Percentiles rank a stretch among this genome's conserved stretches.
These are phyloP conservation scores for Pelecanoides urinatrix DNA, from an alignment of 2,113 vertebrate species.

Conservation along the genomic window DNA sequence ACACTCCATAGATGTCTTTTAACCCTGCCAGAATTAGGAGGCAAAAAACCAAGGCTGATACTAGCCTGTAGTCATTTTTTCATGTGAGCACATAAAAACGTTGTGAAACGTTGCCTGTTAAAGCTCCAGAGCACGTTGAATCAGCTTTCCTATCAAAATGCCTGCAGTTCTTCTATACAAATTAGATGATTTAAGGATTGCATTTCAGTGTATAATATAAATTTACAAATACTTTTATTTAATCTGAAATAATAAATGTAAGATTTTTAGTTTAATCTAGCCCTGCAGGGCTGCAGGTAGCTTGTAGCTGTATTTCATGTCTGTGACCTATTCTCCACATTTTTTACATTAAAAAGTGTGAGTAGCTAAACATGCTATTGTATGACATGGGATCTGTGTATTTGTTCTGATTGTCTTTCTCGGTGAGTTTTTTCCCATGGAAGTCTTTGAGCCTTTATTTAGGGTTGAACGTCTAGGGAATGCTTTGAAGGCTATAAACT, in stretches of 20 bases:
- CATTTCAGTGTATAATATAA: background rate
- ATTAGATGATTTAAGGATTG: background rate
- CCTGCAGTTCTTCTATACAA: background rate
- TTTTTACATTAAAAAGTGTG: background rate
- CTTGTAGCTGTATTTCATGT: background rate
- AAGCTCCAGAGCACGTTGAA: background rate
- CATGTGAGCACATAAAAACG: accelerated
- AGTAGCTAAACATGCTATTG: background rate
- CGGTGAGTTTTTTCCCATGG: background rate
- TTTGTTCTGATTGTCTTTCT: background rate
- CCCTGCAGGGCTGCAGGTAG: background rate
- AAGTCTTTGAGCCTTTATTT: background rate
- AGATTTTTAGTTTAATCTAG: background rate
- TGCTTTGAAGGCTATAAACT: background rate
- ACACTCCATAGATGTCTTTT: background rate
- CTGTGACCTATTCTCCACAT: background rate
- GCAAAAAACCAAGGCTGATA: background rate
- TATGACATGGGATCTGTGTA: background rate
- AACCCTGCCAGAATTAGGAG: background rate
- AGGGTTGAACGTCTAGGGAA: background rate
- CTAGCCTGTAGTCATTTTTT: background rate
- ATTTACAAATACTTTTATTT: background rate
- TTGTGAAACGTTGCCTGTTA: background rate
- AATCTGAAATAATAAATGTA: background rate
- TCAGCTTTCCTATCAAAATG: background rate